A percentile compares a stretch with the other conserved stretches of the same genome.
Evolutionary conservation across 2,888 invertebrate species (phyloP).

Genomic region (Hypena proboscidalis): DNA sequence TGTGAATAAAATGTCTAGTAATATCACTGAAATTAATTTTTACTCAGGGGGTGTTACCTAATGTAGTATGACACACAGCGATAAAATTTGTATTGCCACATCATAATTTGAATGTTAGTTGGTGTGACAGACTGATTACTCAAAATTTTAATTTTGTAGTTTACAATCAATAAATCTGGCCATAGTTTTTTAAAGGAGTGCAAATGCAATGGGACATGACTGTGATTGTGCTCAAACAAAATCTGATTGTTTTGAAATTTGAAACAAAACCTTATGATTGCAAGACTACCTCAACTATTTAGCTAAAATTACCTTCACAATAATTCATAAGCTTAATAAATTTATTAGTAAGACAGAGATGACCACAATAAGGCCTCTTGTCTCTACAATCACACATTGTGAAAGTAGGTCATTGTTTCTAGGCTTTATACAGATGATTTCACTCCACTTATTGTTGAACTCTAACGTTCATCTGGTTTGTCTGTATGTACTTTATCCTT

Average conservation of each 20-base stretch:
- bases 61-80: not conserved
- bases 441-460: slow-evolving; percentile 17
- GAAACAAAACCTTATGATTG: not conserved
- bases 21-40: not conserved
- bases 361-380: slow-evolving; percentile 1
- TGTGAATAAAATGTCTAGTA: not conserved
- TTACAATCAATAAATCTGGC: no score
- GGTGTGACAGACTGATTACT: no score
- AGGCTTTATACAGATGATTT: slow-evolving; percentile 24
- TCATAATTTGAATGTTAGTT: not conserved
- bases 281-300: no score
- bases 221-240: no score
- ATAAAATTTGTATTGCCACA: not conserved
- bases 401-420: slow-evolving; percentile 35
- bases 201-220: no score
- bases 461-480: no score
- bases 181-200: no score
- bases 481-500: no score
- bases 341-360: no score
- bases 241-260: not conserved
- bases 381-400: slow-evolving; percentile 24
- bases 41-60: not conserved
- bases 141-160: no score
- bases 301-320: no score
- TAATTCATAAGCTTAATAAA: no score